Evolutionary conservation across 2,797 vertebrate genomes (phyloP).

Genomic region (Odontamblyopus rebecca): DNA sequence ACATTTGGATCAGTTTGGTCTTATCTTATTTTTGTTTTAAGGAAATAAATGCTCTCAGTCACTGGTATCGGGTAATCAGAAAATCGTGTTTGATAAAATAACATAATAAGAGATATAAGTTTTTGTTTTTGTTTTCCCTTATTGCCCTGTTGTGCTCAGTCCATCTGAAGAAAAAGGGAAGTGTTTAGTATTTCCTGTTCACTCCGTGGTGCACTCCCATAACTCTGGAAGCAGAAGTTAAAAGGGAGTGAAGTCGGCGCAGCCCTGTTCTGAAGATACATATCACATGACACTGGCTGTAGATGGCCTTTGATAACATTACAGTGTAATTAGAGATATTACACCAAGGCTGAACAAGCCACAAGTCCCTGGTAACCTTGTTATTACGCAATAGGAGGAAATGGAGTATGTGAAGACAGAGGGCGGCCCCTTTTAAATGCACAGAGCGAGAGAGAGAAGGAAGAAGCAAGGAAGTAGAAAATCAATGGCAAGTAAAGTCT

Average conservation of each 20-base stretch:
- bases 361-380: constrained; percentile 59
- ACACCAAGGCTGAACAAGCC: constrained; percentile 50
- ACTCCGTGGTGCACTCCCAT: background rate
- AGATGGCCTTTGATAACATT: constrained; percentile 56
- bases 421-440: constrained; percentile 42
- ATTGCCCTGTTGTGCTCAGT: too few relatives aligned
- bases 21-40: too few relatives aligned
- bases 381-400: constrained; percentile 57
- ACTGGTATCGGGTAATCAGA: too few relatives aligned
- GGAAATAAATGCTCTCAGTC: too few relatives aligned
- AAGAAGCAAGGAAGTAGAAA: constrained; percentile 32
- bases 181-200: background rate
- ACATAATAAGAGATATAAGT: too few relatives aligned
- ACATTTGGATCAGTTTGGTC: too few relatives aligned
- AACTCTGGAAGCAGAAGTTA: constrained; percentile 22
- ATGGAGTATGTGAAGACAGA: constrained; percentile 53
- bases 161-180: background rate
- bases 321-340: constrained; percentile 60
- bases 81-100: too few relatives aligned
- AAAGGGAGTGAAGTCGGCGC: constrained; percentile 16
- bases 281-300: constrained; percentile 36
- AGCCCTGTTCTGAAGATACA: constrained; percentile 32
- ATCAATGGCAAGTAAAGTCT: constrained; percentile 55
- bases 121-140: too few relatives aligned
- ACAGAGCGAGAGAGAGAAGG: constrained; percentile 26